A percentile compares a stretch with the other conserved stretches of the same genome.
Evolutionary conservation across 2,113 vertebrate species (phyloP).

Genomic region (Theropithecus gelada): DNA sequence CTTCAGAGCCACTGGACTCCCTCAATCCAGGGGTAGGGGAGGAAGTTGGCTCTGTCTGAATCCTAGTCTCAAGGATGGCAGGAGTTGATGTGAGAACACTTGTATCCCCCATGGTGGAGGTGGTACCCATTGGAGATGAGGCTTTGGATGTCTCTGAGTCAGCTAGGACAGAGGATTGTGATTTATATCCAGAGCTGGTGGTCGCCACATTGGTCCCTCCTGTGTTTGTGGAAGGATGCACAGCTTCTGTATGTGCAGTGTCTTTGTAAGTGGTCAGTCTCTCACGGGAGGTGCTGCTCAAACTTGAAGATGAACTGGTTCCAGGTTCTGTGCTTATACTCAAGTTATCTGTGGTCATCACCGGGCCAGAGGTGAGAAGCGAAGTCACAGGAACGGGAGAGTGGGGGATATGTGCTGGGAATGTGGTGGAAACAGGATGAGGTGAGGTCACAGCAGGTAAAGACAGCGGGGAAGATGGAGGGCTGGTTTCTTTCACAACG

Average conservation of each 20-base stretch:
- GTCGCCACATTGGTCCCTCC: fast-evolving
- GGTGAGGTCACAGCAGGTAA: neutral
- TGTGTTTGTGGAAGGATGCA: neutral
- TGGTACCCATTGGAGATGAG: neutral
- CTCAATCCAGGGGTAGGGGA: neutral
- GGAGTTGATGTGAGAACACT: neutral
- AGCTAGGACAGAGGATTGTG: neutral
- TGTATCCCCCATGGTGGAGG: neutral
- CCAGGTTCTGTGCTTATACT: neutral
- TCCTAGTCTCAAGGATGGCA: neutral
- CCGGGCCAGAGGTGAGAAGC: neutral
- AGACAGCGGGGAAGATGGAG: neutral
- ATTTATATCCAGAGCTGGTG: too few species aligned
- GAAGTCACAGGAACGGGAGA: neutral
- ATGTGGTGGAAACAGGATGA: neutral
- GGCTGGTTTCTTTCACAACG: too few species aligned
- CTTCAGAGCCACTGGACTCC: neutral
- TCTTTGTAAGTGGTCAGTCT: fast-evolving
- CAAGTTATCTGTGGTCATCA: neutral
- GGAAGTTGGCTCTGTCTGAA: neutral
- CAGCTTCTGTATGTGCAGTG: neutral
- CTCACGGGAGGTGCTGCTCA: neutral
- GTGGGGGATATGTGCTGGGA: neutral
- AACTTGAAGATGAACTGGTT: neutral
- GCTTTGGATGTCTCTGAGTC: neutral